Base-by-base conservation (phyloP, 2,888 invertebrate species). In the Octodonta nipae region DNA sequence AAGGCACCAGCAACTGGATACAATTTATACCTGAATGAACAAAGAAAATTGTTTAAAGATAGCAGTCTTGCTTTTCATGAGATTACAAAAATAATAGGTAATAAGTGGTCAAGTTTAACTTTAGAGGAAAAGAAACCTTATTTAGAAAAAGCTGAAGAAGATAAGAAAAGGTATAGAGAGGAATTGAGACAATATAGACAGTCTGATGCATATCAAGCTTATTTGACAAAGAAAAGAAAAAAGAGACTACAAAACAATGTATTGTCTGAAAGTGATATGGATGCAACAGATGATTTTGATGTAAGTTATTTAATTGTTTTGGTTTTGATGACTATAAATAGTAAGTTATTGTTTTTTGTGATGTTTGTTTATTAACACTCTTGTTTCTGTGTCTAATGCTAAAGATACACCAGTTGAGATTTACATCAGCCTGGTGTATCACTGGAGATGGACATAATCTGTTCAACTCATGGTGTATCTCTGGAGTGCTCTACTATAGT, bases 1-100 rank as follows among this genome's bases (percentile, higher is more conserved):
- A 68, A 69, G 50, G 70, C 71, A 13, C 72, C 72, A 7, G 65
- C 67, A 11, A 70, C 71, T 24, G 71, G 70, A 47, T 71, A 71
- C 50, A 68, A 68, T 41, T 47, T 70, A 22, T 71, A 66, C 55
- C 56, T 70, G 8, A 67, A 70, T 41, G 68, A 70, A 43, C 63
- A 69, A 45, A 52, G 72, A 32, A 65, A 67, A 46, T 56, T 65
- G 33, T 67, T 68, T 40, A 70, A 69, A 45, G 65, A 67, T 35
- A 61, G 55, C 33, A 46, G 44, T 6, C 46, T 70, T 32, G 61
- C 62, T n/a, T 71, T 71, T 55, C 61, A 67, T 40, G 70, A 70
- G 52, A 65, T 70, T 17, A 71, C 72, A 1, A 70, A 70, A 52
- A 58, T 70, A 33, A 53, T 53, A 29, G 42, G 42, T 10, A 35